Conservation (phyloP, 1,140 invertebrate species). For the Euura saliciscinereae region DNA sequence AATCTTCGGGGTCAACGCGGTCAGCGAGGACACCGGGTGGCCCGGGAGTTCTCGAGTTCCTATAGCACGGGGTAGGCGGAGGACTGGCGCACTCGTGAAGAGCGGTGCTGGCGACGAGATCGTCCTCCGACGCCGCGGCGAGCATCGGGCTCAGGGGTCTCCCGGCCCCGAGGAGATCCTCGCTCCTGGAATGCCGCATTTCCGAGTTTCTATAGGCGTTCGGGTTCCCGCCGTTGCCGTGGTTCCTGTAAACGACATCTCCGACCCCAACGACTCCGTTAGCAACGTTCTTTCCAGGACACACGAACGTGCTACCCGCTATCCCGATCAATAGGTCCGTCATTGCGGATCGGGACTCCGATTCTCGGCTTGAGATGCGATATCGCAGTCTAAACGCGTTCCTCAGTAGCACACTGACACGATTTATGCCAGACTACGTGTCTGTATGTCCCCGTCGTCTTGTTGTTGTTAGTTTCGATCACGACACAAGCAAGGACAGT, state of each 20-base stretch:
- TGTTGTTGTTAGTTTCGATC: no score
- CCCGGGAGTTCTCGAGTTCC: constrained; percentile 26
- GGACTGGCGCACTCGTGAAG: constrained; percentile 47
- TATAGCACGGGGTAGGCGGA: constrained; percentile 17
- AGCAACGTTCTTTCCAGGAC: constrained; percentile 19
- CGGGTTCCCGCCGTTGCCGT: constrained; percentile 16
- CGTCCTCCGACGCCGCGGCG: constrained; percentile 51
- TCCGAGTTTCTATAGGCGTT: constrained; percentile 48
- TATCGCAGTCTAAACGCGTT: no score
- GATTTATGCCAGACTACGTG: no score
- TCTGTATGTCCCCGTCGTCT: no score
- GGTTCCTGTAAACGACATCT: constrained; percentile 36
- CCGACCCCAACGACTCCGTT: constrained; percentile 19
- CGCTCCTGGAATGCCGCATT: constrained; percentile 54
- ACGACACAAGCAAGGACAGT: no score
- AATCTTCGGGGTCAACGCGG: constrained; percentile 67
- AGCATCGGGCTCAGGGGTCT: constrained; percentile 44
- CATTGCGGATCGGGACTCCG: constrained; percentile 31
- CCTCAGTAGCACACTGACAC: no score
- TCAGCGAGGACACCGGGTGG: constrained; percentile 44
- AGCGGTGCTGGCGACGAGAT: constrained; percentile 53
- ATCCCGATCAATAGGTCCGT: constrained; percentile 52
- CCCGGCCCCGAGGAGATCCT: constrained; percentile 43
- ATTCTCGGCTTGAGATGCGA: no score
- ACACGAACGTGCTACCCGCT: constrained; percentile 30